Evolutionary conservation across 2,888 invertebrate species (phyloP), one percentile per base, ranked within the genome.

Genomic region (Caenorhabditis sp.): DNA sequence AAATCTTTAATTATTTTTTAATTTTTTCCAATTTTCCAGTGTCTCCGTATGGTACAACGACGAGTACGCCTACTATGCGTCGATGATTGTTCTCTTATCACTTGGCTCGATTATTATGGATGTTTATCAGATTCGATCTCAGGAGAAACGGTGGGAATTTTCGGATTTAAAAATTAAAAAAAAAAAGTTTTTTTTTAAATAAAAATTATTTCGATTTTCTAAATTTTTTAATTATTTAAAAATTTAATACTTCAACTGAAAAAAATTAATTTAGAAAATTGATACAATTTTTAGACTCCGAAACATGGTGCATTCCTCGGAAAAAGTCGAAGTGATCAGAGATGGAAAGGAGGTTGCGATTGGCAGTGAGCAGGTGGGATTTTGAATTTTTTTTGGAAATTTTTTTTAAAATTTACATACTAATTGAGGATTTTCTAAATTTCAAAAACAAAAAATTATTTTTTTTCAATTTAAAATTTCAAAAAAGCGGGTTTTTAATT

Each of bases 21-120:
- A 9, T 32, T 32, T 32, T 32, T 32, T 32, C 32, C 9, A 32
- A 9, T 32, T 32, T 77, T 86, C 58, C 61, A 90, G 90, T 77
- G 91, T 91, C 4, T 93, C 94, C 35, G 94, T 97, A 15, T 97
- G 97, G 97, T 94, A 94, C 67, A 92, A 95, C 84, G 97, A 97
- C 92, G 94, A 95, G 84, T 97, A 97, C 92, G 94, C 95, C 89
- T 95, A 95, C 90, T 97, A 97, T 93, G 96, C 96, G 5, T 93
- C 94, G 9, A 96, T 96, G 90, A 96, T 97, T 85, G 94, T 96
- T 65, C 89, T 95, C 69, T 94, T 97, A 92, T 96, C 96, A 0
- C 92, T 94, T 20, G 93, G 95, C 35, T 96, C 96, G n/a, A 95
- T 96, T 69, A 53, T 82, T 9, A 79, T 86, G 78, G 92, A 92